phyloP scores from a whole-genome alignment of 2,888 invertebrate genomes.

The Cataglyphis cursor region DNA sequence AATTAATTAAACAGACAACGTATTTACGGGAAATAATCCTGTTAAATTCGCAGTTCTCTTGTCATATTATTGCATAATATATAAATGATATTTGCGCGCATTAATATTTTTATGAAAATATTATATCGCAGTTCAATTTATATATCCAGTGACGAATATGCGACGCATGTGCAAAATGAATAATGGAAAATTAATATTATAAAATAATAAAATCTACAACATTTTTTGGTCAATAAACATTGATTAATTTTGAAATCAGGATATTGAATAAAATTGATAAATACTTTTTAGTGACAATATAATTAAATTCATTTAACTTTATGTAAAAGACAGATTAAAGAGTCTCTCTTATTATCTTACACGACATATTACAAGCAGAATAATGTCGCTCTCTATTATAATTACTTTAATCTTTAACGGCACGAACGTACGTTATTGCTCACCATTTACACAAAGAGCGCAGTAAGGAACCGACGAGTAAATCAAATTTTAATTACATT shows the following conservation, averaged over 20 bases:
- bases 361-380: not conserved
- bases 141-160: not conserved
- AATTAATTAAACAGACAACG: not conserved
- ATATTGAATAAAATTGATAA: conserved; percentile 9
- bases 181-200: not conserved
- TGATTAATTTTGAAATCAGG: not conserved
- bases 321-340: not conserved
- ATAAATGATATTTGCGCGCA: conserved; percentile 6
- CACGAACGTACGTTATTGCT: conserved; percentile 17
- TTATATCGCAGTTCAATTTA: conserved; percentile 3
- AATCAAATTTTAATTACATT: conserved; percentile 49
- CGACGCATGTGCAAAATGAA: not conserved
- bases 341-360: not conserved
- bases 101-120: conserved; percentile 26
- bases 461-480: conserved; percentile 16
- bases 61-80: not conserved
- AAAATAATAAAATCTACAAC: conserved; percentile 1
- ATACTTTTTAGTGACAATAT: not conserved
- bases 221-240: not conserved
- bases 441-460: conserved; percentile 10
- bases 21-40: not conserved
- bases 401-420: conserved; percentile 23
- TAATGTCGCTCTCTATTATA: conserved; percentile 9
- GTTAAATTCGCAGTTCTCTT: conserved; percentile 6
- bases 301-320: conserved; percentile 11